phyloP scores from a whole-genome alignment of 2,797 vertebrate species.

The Hemitrygon akajei region DNA sequence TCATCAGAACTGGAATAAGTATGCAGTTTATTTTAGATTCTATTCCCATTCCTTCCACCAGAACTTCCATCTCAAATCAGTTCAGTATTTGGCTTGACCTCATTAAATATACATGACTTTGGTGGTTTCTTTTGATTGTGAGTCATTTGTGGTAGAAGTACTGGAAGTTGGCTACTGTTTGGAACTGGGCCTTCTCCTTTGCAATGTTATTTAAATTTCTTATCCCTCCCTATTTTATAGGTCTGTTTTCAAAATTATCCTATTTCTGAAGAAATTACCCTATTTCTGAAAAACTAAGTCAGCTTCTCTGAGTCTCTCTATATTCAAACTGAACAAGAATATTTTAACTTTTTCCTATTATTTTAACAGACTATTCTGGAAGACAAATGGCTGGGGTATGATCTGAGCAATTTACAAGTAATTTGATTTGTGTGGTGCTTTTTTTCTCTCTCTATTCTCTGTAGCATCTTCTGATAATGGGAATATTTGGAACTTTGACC shows the following conservation, averaged over 20 bases:
- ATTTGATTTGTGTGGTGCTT: background rate
- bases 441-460: background rate
- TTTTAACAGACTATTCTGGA: background rate
- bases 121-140: no score
- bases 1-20: no score
- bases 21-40: background rate
- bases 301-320: no score
- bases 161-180: no score
- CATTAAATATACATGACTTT: no score
- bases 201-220: no score
- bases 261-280: no score
- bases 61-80: background rate
- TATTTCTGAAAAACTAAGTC: no score
- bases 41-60: background rate
- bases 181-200: no score
- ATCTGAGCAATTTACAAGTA: background rate
- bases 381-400: background rate
- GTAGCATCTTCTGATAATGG: background rate
- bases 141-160: no score
- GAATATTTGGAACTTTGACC: background rate
- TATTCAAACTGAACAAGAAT: background rate
- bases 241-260: background rate
- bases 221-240: no score
- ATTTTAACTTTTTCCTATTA: background rate
- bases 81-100: background rate